Percentiles rank a stretch among this genome's conserved stretches.
These are phyloP conservation scores for Thamnaconus septentrionalis DNA, from an alignment of 2,113 vertebrate species.

Conservation along the genomic window DNA sequence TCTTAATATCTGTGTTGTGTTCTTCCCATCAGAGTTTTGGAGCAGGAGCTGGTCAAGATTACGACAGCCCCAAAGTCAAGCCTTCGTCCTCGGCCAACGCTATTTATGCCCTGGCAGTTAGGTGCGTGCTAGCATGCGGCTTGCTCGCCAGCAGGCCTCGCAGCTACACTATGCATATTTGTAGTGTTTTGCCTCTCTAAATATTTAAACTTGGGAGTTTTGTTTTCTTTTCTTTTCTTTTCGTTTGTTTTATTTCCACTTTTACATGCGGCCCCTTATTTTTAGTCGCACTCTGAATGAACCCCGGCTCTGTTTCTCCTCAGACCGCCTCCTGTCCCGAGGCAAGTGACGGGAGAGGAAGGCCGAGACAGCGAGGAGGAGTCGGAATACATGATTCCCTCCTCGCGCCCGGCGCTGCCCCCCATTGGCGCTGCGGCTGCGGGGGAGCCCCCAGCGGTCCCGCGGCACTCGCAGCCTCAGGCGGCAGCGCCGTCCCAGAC, in stretches of 20 bases:
- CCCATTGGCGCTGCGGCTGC: slow-evolving; percentile 35
- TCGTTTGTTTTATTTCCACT: not conserved
- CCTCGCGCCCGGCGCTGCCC: slow-evolving; percentile 84
- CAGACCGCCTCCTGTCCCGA: slow-evolving; percentile 82
- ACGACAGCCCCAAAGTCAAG: slow-evolving; percentile 92
- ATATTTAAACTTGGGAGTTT: no score
- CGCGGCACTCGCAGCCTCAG: slow-evolving; percentile 72
- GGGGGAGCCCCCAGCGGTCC: slow-evolving; percentile 44
- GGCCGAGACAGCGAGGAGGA: slow-evolving; percentile 84
- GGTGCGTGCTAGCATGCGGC: slow-evolving; percentile 68
- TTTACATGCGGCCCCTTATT: no score
- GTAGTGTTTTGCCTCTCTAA: not conserved
- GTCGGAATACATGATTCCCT: slow-evolving; percentile 94
- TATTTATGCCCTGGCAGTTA: slow-evolving; percentile 89
- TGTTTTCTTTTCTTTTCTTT: not conserved
- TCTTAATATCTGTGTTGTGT: not conserved
- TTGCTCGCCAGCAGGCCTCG: not conserved
- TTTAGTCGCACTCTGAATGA: no score
- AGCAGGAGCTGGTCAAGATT: slow-evolving; percentile 73
- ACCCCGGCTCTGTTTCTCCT: slow-evolving; percentile 21
- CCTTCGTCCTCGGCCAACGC: slow-evolving; percentile 90
- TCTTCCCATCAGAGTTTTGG: slow-evolving; percentile 77
- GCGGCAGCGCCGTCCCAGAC: slow-evolving; percentile 44
- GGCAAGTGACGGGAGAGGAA: slow-evolving; percentile 79
- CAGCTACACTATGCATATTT: not conserved